Conservation (phyloP, 1,140 invertebrate genomes). For the Drosophila melanica region DNA sequence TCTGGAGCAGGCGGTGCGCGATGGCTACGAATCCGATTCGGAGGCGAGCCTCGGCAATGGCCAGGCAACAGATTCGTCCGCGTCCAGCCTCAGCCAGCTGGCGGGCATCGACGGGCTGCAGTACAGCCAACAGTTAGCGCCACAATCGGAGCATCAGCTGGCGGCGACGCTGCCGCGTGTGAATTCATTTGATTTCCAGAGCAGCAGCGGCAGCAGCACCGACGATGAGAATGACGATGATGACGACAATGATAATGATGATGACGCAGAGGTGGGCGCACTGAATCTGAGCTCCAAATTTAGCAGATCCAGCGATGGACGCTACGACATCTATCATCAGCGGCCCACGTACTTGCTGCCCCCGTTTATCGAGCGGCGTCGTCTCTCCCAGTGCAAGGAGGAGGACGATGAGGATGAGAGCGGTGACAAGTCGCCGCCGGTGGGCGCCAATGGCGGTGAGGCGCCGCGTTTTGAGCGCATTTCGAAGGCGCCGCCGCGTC, state of each 20-base stretch:
- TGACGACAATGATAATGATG: conserved; percentile 48
- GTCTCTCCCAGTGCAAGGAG: conserved; percentile 91
- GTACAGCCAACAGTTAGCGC: conserved; percentile 39
- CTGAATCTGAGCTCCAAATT: conserved; percentile 59
- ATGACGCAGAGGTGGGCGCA: conserved; percentile 43
- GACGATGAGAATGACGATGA: conserved; percentile 61
- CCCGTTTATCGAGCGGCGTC: conserved; percentile 87
- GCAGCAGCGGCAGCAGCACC: conserved; percentile 69
- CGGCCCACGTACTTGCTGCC: conserved; percentile 84
- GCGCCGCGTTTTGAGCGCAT: conserved; percentile 49
- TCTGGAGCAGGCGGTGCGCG: conserved; percentile 66
- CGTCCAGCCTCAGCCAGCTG: conserved; percentile 58
- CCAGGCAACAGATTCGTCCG: conserved; percentile 46
- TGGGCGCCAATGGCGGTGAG: conserved; percentile 6
- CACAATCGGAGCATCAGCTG: conserved; percentile 36
- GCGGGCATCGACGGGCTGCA: conserved; percentile 35
- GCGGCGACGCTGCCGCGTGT: conserved; percentile 54
- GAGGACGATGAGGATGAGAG: conserved; percentile 90
- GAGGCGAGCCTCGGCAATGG: conserved; percentile 63
- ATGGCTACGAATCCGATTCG: conserved; percentile 80
- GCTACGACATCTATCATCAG: conserved; percentile 66
- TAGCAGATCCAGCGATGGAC: conserved; percentile 33
- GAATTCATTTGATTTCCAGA: conserved; percentile 74
- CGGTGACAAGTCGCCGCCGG: conserved; percentile 55
- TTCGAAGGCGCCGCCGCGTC: conserved; percentile 69